Conservation (phyloP, 2,797 vertebrate species). For the Tokudaia tokunoshimensis region DNA sequence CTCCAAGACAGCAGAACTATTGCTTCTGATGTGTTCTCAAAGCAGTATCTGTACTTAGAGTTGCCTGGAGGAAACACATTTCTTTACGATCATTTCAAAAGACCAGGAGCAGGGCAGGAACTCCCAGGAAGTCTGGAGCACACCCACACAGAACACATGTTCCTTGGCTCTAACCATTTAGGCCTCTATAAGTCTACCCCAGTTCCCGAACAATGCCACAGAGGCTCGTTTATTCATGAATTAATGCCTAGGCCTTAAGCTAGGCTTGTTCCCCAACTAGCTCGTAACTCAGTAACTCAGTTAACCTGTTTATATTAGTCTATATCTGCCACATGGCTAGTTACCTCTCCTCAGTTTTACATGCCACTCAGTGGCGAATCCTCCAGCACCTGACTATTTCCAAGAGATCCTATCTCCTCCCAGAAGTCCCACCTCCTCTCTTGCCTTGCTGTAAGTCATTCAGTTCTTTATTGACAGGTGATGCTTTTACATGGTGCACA, state of each 20-base stretch:
- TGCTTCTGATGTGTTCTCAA: not conserved
- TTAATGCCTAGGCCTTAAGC: not conserved
- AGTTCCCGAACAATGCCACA: not conserved
- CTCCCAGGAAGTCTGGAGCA: not conserved
- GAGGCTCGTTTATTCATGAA: not conserved
- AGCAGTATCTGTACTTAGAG: not conserved
- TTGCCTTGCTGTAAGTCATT: not conserved
- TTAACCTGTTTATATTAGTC: not conserved
- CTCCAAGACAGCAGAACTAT: not conserved
- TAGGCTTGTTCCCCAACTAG: not conserved
- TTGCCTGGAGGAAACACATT: not conserved
- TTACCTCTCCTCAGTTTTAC: not conserved
- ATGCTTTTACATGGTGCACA: not conserved
- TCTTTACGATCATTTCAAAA: slow-evolving; percentile 5
- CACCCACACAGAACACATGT: not conserved
- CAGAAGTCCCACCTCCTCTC: not conserved
- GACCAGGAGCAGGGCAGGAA: slow-evolving; percentile 7
- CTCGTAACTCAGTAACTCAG: not conserved
- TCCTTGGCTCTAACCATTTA: not conserved
- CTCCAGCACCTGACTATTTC: not conserved
- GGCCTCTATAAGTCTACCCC: not conserved
- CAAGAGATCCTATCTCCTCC: not conserved
- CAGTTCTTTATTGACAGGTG: not conserved
- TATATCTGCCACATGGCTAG: not conserved
- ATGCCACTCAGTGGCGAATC: not conserved